phyloP scores from a whole-genome alignment of 2,113 vertebrate genomes.

The Pygoscelis adeliae region DNA sequence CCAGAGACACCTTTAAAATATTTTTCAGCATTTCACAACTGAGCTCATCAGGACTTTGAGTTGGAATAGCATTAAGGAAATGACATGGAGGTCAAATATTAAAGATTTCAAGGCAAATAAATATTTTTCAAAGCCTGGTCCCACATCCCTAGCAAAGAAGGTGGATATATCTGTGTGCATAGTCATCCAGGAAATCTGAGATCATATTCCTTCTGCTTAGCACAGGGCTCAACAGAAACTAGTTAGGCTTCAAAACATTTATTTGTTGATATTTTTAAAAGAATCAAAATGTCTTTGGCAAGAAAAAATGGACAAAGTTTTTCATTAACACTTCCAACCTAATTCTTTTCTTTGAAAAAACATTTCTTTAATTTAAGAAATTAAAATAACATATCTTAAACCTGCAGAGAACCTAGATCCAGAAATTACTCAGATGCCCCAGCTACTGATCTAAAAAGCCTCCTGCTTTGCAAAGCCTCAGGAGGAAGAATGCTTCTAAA shows the following conservation, averaged over 20 bases:
- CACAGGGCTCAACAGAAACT: not conserved
- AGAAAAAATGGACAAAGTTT: not conserved
- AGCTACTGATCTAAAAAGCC: not conserved
- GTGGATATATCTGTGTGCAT: not conserved
- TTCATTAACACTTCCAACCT: not conserved
- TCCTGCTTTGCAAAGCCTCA: not conserved
- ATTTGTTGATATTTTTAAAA: not conserved
- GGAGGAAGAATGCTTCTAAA: not conserved
- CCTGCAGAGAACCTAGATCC: not conserved
- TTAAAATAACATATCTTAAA: not conserved
- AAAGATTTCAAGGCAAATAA: not conserved
- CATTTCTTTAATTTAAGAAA: not conserved
- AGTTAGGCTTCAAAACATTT: not conserved
- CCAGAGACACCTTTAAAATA: not conserved
- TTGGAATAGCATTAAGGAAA: not conserved
- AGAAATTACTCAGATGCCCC: not conserved
- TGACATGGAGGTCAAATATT: not conserved
- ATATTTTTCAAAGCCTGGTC: not conserved
- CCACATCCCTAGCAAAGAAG: not conserved
- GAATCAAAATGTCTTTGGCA: not conserved
- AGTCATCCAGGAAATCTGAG: not conserved
- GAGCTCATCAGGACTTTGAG: not conserved
- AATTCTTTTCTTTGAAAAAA: not conserved
- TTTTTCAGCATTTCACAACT: not conserved
- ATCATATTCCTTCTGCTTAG: not conserved